phyloP scores from a whole-genome alignment of 2,888 invertebrate genomes.

The Drosophila conformis region DNA sequence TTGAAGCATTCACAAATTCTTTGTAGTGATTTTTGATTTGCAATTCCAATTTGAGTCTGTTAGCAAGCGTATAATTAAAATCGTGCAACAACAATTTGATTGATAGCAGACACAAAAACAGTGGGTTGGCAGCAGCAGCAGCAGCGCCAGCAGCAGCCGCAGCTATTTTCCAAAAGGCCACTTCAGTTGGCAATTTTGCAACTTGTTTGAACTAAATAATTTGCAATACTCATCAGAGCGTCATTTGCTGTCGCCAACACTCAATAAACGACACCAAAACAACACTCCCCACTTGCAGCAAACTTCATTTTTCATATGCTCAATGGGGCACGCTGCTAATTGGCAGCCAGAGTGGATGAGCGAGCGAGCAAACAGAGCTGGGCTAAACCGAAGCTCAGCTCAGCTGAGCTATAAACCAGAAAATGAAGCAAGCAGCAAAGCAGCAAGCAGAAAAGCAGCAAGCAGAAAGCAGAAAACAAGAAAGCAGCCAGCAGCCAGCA shows the following conservation, averaged over 20 bases:
- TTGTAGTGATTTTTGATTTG: neutral
- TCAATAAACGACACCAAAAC: neutral
- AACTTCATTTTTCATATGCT: slow-evolving; percentile 57
- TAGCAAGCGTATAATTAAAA: slow-evolving; percentile 41
- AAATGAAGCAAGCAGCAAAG: slow-evolving; percentile 32
- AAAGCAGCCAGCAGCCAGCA: neutral
- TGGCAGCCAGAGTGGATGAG: slow-evolving; percentile 37
- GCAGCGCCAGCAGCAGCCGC: neutral
- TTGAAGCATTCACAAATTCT: neutral
- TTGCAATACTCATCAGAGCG: slow-evolving; percentile 18
- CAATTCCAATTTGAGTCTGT: neutral
- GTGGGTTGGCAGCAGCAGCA: too few species aligned
- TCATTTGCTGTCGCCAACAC: slow-evolving; percentile 18
- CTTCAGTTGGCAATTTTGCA: slow-evolving; percentile 41
- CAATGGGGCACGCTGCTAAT: slow-evolving; percentile 60
- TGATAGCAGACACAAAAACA: slow-evolving; percentile 1
- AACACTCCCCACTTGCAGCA: neutral
- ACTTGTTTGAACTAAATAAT: slow-evolving; percentile 31
- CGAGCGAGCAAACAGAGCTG: neutral
- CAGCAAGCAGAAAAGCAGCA: slow-evolving; percentile 3
- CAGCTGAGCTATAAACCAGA: slow-evolving; percentile 20
- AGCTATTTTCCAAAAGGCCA: neutral
- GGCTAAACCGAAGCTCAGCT: slow-evolving; percentile 23
- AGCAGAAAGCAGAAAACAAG: slow-evolving; percentile 1
- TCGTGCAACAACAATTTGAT: slow-evolving; percentile 16